Conservation (phyloP, 2,113 vertebrate species). For the Calyptomena viridis region DNA sequence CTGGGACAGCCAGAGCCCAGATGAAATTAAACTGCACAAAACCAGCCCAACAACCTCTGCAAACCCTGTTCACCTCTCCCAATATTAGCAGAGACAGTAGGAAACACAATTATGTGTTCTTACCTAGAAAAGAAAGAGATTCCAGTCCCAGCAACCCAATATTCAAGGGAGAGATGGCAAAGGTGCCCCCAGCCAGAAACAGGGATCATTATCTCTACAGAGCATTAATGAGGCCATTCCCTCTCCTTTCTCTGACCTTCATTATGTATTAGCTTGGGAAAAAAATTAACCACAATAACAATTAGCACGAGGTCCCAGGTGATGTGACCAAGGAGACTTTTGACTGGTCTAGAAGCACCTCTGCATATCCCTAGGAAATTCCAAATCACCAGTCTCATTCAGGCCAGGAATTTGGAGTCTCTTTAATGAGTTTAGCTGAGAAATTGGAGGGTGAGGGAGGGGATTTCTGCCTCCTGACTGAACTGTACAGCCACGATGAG, state of each 20-base stretch:
- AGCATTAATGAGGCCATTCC: background rate
- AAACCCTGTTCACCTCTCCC: background rate
- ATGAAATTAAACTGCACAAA: background rate
- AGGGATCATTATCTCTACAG: background rate
- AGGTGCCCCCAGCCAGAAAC: background rate
- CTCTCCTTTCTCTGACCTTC: background rate
- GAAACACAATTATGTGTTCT: background rate
- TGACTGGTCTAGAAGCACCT: rapidly evolving
- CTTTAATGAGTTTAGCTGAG: background rate
- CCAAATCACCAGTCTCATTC: background rate
- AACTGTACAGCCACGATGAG: background rate
- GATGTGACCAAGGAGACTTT: background rate
- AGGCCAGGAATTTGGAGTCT: background rate
- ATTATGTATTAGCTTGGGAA: background rate
- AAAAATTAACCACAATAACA: background rate
- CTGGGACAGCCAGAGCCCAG: background rate
- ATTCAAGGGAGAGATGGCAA: background rate
- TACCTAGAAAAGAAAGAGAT: background rate
- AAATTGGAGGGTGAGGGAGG: background rate
- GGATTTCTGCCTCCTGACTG: background rate
- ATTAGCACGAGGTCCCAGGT: background rate
- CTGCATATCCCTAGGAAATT: background rate
- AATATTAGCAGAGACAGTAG: background rate
- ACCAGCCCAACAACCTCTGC: background rate
- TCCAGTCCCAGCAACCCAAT: background rate